Evolutionary conservation across 2,888 invertebrate species (phyloP).

Genomic region (Drosophila merina): DNA sequence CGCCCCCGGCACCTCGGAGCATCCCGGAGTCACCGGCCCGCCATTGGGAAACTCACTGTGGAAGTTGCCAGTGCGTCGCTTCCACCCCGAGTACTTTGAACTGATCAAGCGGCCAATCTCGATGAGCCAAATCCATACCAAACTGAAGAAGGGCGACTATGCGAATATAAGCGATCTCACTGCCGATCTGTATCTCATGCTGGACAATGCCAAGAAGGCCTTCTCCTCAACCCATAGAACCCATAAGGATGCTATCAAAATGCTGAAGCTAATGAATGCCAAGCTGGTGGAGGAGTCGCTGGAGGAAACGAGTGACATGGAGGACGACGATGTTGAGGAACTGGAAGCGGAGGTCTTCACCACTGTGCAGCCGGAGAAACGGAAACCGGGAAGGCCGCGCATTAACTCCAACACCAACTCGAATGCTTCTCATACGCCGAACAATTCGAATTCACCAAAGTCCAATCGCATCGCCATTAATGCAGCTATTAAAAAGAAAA

Average conservation of each 20-base stretch:
- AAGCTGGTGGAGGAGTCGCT: constrained; percentile 86
- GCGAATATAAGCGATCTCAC: constrained; percentile 94
- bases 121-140: constrained; percentile 94
- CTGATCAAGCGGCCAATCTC: constrained; percentile 98
- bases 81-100: constrained; percentile 98
- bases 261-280: constrained; percentile 93
- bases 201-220: constrained; percentile 97
- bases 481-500: constrained; percentile 88
- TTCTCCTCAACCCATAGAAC: constrained; percentile 92
- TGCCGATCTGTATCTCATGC: constrained; percentile 97
- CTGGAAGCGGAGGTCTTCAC: constrained; percentile 53
- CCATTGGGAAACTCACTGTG: constrained; percentile 96
- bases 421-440: constrained; percentile 63
- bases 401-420: constrained; percentile 75
- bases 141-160: constrained; percentile 92
- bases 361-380: constrained; percentile 70
- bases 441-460: constrained; percentile 77
- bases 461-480: constrained; percentile 79
- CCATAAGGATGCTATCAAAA: constrained; percentile 93
- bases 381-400: constrained; percentile 81
- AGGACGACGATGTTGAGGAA: constrained; percentile 67
- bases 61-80: constrained; percentile 94
- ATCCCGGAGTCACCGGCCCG: constrained; percentile 86
- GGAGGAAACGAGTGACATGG: constrained; percentile 80
- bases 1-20: constrained; percentile 85